Evolutionary conservation across 2,113 vertebrate genomes (phyloP), one percentile per base, ranked within the genome.

Genomic region (Sorex fumeus): DNA sequence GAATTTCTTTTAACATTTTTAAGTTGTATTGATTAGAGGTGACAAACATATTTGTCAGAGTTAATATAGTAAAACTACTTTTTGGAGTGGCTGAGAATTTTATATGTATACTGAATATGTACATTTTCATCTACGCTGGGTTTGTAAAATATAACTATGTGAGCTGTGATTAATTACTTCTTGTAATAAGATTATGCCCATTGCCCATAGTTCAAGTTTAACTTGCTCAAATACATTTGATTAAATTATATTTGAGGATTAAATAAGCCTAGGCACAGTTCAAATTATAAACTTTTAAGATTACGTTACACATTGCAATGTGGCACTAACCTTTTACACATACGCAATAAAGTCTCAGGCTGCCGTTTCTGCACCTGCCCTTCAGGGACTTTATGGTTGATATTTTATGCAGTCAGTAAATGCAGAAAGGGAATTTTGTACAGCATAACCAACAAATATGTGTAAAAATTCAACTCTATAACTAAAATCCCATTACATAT

Each of bases 211-310:
- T 85, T 2, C 62, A 50, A 66, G 27, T 89, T 92, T 95, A 82
- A 70, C 1, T 32, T 78, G 25, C 23, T 80, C 79, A 19, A 62
- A 45, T 78, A 25, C 69, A 69, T 87, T 91, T 91, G 32, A 32
- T 25, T 80, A 80, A 91, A n/a, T 60, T 23, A 78, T 30, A 81
- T 79, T 62, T 88, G 70, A 74, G 34, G 11, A 88, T 70, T 30
- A 93, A 84, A 88, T 1, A 62, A 80, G 10, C 15, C 36, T 9
- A 62, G 84, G 76, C 62, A 74, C 28, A 60, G 21, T 89, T 47
- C 85, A 94, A 93, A 32, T 87, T 89, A 82, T 85, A 84, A 34
- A 67, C 81, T 87, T 92, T 94, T 92, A 93, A 96, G 77, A 60
- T 96, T 86, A 78, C 74, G 76, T 43, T 93, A 91, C 78, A 79